Base-by-base conservation (phyloP, 1,140 invertebrate species). In the Mylabris phalerata region DNA sequence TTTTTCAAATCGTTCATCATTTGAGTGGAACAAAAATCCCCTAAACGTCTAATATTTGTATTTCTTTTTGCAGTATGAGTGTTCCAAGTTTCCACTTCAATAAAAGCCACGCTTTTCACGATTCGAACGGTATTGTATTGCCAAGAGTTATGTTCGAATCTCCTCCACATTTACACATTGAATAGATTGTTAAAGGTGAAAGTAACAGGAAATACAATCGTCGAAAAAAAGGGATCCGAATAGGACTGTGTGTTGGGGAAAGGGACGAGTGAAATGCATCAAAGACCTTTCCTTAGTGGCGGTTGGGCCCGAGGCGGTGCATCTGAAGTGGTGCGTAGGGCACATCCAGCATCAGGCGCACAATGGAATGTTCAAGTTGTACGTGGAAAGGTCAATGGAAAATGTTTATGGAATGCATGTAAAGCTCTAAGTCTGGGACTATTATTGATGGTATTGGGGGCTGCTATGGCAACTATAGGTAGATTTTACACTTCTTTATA, bases 401-500 rank as follows among this genome's bases (percentile, higher is more conserved):
- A 85, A 67, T 94, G 91, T 72, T 79, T 93, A 57, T 93, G 91
- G 90, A 89, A 92, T 70, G 90, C 90, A 25, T 92, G 90, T 71
- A 89, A 92, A 67, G 91, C 91, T 26, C 80, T 93, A 5, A 88
- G 88, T 60, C 79, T 92, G 57, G 92, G 91, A 19, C 77, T 93
- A 47, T 77, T 93, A 42, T 79, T 94, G 57, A 89, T 93, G 83
- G 76, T 90, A 55, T 80, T 92, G 40, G 92, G 91, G 42, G 88
- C 87, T 47, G 87, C 88, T 43, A 94, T 95, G 92, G 90, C 90
- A 25, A 90, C 88, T n/a, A 84, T 93, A 71, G 91, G 90, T 90
- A 78, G 19, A 77, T 9, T 38, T 46, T 26, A 55, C 13, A 55
- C 5, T 41, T 25, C 26, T 10, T 9, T 55, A n/a, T 5, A 10